phyloP scores from a whole-genome alignment of 2,888 invertebrate species.

The Thymelicus acteon region DNA sequence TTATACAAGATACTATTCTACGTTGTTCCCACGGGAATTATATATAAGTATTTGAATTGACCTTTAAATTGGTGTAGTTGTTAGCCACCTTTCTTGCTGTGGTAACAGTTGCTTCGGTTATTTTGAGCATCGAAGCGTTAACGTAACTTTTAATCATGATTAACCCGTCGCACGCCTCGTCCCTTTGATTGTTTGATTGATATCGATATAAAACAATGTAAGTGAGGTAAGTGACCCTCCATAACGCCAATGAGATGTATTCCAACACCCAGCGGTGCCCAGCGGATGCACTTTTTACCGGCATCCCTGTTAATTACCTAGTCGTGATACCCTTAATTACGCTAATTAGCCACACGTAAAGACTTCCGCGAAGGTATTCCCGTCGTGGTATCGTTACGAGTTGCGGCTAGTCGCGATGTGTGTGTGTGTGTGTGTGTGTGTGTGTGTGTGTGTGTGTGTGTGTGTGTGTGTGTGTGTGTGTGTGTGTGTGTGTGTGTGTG shows the following conservation, averaged over 20 bases:
- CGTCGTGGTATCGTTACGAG: conserved; percentile 14
- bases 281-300: conserved; percentile 16
- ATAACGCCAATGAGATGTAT: background rate
- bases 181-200: background rate
- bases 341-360: conserved; percentile 20
- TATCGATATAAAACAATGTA: background rate
- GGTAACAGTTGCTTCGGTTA: too few relatives aligned
- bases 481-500: background rate
- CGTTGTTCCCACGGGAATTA: too few relatives aligned
- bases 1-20: too few relatives aligned
- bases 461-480: background rate
- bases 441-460: background rate
- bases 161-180: background rate
- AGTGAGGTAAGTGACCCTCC: background rate
- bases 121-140: too few relatives aligned
- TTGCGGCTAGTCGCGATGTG: background rate
- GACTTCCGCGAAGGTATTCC: conserved; percentile 24
- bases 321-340: conserved; percentile 12
- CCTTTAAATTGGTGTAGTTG: too few relatives aligned
- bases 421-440: background rate
- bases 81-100: too few relatives aligned
- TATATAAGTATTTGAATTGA: too few relatives aligned
- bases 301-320: conserved; percentile 13
- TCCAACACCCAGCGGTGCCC: conserved; percentile 13
- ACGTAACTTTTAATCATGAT: too few relatives aligned